Evolutionary conservation across 2,888 invertebrate species (phyloP).

Genomic region (Metellina segmentata): DNA sequence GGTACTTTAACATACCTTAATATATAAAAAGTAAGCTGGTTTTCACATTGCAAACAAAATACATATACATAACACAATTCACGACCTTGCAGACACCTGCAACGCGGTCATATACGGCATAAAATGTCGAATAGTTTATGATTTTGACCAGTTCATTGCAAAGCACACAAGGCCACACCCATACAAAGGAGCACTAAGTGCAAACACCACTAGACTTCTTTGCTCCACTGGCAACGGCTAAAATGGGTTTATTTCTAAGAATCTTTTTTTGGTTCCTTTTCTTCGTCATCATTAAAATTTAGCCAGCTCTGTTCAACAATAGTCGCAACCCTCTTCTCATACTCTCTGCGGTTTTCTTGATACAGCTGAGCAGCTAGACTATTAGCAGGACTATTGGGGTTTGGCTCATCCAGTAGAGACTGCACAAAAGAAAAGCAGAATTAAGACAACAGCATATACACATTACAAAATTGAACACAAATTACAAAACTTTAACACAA

Average conservation of each 20-base stretch:
- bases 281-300: conserved; percentile 79
- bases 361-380: conserved; percentile 84
- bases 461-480: neutral
- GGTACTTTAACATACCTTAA: conserved; percentile 75
- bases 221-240: conserved; percentile 63
- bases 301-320: conserved; percentile 84
- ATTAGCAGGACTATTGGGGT: conserved; percentile 84
- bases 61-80: conserved; percentile 75
- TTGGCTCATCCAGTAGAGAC: conserved; percentile 84
- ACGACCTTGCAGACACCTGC: conserved; percentile 74
- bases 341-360: conserved; percentile 84
- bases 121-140: conserved; percentile 67
- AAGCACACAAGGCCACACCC: conserved; percentile 76
- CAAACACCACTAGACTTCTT: conserved; percentile 66
- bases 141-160: conserved; percentile 74
- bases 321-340: conserved; percentile 83
- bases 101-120: conserved; percentile 72
- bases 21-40: conserved; percentile 72
- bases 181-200: conserved; percentile 74
- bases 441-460: neutral
- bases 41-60: conserved; percentile 75
- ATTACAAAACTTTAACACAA: neutral
- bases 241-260: conserved; percentile 76
- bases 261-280: conserved; percentile 78
- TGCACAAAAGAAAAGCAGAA: conserved; percentile 78